phyloP scores from a whole-genome alignment of 2,113 vertebrate genomes.

The Actinemys pallida region DNA sequence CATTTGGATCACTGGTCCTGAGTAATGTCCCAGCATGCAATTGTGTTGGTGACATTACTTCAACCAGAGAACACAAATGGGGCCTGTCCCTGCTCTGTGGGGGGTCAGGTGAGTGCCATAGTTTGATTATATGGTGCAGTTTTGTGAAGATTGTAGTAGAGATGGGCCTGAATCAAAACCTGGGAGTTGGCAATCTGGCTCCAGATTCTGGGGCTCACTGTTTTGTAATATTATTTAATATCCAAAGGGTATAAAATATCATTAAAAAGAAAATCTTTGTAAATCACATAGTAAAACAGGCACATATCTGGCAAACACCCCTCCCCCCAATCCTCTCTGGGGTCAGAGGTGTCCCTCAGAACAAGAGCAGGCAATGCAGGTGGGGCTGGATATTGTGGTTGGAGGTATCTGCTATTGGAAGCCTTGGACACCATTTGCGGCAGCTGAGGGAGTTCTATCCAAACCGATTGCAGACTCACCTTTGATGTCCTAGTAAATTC shows the following conservation, averaged over 20 bases:
- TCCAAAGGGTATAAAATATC: not conserved
- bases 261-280: not conserved
- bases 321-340: not conserved
- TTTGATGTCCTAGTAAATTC: not conserved
- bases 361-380: not conserved
- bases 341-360: not conserved
- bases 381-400: not conserved
- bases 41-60: not conserved
- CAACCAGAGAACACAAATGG: not conserved
- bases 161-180: not conserved
- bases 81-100: not conserved
- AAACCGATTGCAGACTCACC: not conserved
- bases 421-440: not conserved
- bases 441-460: not conserved
- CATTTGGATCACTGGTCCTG: not conserved
- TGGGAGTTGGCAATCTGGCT: not conserved
- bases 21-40: not conserved
- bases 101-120: not conserved
- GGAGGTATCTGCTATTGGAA: not conserved
- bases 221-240: not conserved
- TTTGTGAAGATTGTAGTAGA: not conserved
- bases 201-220: not conserved
- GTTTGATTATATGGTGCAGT: not conserved
- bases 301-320: not conserved
- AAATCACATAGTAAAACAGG: not conserved